These are phyloP conservation scores for Natrix natrix DNA, from an alignment of 2,797 vertebrate genomes.

Conservation along the genomic window DNA sequence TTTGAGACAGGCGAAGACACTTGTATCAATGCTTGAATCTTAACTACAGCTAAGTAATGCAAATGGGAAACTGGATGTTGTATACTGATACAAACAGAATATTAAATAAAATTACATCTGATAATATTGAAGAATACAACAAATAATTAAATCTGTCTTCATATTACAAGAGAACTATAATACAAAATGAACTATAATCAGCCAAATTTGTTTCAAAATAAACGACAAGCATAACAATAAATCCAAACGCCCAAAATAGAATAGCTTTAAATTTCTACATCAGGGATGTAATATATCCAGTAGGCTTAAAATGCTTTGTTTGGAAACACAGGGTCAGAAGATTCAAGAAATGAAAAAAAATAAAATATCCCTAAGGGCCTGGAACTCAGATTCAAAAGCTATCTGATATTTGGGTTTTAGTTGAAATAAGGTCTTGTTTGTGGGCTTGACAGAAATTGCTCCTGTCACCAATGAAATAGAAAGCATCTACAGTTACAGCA, in stretches of 20 bases:
- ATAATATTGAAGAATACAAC: neutral
- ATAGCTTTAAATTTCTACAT: neutral
- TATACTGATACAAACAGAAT: neutral
- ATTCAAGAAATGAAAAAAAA: constrained; percentile 15
- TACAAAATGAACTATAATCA: neutral
- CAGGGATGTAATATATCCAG: neutral
- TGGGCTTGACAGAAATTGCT: constrained; percentile 16
- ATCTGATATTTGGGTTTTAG: constrained; percentile 17
- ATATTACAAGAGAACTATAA: neutral
- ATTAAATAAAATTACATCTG: neutral
- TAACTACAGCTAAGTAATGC: neutral
- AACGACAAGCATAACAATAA: neutral
- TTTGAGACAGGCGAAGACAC: neutral
- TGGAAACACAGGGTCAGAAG: neutral
- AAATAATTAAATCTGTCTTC: neutral
- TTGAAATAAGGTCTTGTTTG: constrained; percentile 4
- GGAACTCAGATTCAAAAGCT: constrained; percentile 1
- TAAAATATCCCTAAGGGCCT: constrained; percentile 25
- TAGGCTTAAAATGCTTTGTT: neutral
- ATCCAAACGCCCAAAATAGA: neutral
- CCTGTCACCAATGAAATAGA: neutral
- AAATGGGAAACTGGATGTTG: neutral
- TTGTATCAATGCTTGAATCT: neutral
- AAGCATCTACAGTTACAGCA: neutral
- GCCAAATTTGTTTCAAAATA: neutral